Evolutionary conservation across 2,888 invertebrate species (phyloP).

Genomic region (Branchipolynoe longqiensis): DNA sequence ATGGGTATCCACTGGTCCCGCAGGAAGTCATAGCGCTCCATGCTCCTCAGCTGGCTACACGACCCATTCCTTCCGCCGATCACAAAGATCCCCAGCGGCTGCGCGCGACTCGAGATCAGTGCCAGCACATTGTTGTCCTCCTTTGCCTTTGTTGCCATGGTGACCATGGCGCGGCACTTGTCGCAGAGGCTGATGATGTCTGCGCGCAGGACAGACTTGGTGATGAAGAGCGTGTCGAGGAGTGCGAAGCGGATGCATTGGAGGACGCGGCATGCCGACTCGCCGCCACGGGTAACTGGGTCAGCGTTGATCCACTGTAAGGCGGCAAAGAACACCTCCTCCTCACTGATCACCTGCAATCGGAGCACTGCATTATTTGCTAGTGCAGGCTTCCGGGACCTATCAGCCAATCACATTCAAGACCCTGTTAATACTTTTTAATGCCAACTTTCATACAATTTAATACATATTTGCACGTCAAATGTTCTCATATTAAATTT

Average conservation of each 20-base stretch:
- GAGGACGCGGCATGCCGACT: slow-evolving; percentile 74
- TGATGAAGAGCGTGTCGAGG: slow-evolving; percentile 75
- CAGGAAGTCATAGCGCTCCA: slow-evolving; percentile 79
- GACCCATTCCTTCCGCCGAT: slow-evolving; percentile 79
- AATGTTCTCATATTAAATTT: too few relatives aligned
- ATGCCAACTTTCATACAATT: too few relatives aligned
- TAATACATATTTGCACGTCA: too few relatives aligned
- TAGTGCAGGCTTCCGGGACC: too few relatives aligned
- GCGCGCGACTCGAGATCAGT: slow-evolving; percentile 74
- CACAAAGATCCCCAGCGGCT: slow-evolving; percentile 80
- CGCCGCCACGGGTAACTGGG: slow-evolving; percentile 67
- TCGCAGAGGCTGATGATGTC: slow-evolving; percentile 78
- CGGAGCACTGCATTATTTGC: too few relatives aligned
- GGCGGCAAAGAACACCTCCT: slow-evolving; percentile 78
- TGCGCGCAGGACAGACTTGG: slow-evolving; percentile 76
- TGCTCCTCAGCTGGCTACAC: slow-evolving; percentile 79
- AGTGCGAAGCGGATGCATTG: slow-evolving; percentile 77
- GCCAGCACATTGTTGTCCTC: slow-evolving; percentile 74
- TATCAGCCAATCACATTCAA: too few relatives aligned
- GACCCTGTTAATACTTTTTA: too few relatives aligned
- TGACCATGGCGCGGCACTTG: slow-evolving; percentile 78
- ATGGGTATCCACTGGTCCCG: slow-evolving; percentile 78
- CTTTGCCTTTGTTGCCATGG: slow-evolving; percentile 76
- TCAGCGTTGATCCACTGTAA: slow-evolving; percentile 77
- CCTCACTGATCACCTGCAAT: slow-evolving; percentile 73